A percentile compares a stretch with the other conserved stretches of the same genome.
Evolutionary conservation across 2,888 invertebrate genomes (phyloP).

Genomic region (Lycaena phlaeas): DNA sequence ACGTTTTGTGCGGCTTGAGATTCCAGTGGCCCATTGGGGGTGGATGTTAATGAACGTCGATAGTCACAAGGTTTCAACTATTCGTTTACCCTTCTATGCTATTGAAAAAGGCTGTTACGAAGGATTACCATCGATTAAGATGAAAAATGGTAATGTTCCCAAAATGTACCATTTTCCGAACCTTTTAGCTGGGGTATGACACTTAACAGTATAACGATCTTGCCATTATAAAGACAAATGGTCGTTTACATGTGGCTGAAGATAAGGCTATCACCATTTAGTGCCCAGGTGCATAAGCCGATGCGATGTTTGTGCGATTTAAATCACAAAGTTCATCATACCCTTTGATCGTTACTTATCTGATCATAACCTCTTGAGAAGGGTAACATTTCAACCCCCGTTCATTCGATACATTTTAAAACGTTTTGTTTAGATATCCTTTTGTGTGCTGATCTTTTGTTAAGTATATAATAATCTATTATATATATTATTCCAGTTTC

Average conservation of each 20-base stretch:
- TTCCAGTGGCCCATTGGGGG: no score
- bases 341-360: conserved; percentile 9
- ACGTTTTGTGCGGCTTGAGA: no score
- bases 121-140: conserved; percentile 1
- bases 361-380: conserved; percentile 2
- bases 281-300: conserved; percentile 5
- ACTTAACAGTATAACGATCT: not conserved
- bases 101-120: no score
- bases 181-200: conserved; percentile 2
- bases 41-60: no score
- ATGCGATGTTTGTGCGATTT: conserved; percentile 6
- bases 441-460: not conserved
- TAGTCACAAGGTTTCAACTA: no score
- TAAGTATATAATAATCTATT: not conserved
- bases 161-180: no score
- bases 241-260: conserved; percentile 1
- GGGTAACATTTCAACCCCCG: not conserved
- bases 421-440: not conserved
- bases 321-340: conserved; percentile 10
- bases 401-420: not conserved
- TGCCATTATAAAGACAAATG: conserved; percentile 6
- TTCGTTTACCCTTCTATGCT: no score
- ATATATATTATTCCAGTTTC: not conserved
- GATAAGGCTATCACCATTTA: conserved; percentile 7
- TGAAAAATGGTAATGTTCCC: conserved; percentile 1